Evolutionary conservation across 2,113 vertebrate species (phyloP), one percentile per base, ranked within the genome.

Genomic region (Anolis sagrei): DNA sequence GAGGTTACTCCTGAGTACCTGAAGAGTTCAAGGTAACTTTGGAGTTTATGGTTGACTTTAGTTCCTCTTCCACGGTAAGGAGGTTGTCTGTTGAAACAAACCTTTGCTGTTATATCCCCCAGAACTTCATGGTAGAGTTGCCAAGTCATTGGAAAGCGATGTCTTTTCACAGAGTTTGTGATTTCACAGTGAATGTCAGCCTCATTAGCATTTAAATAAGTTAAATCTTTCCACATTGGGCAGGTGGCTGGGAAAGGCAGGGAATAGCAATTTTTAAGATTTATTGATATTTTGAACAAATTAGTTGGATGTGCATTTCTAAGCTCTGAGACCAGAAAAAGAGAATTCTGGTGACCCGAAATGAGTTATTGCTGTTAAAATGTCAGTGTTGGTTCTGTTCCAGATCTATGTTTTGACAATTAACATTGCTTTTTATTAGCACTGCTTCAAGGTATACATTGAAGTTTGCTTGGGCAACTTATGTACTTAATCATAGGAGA

Each of bases 151-250:
- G 0, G 58, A 0, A 29, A 61, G 61, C 58, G 19, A 6, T 4
- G 9, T 14, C 1, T 58, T 77, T 79, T 36, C 13, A 13, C 25
- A 25, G 51, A 21, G 34, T 29, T 68, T 34, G 19, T 61, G 21
- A 68, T 18, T 88, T 25, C 16, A 13, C 21, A 32, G 48, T 21
- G 21, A 48, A 86, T 34, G 23, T 39, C 48, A 69, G 13, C 48
- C 61, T 68, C 72, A 66, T 87, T 87, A 82, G 79, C 75, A 87
- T 77, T 87, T 83, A 87, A 87, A 78, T 66, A 72, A 82, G 36
- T 83, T 82, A 36, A 62, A 64, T 73, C 39, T 27, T 54, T 44
- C 34, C 5, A 21, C 4, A 72, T 83, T 64, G 29, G 36, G 48
- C 49, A 34, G 66, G 29, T 82, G 51, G 49, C 81, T 78, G 64